phyloP scores from a whole-genome alignment of 2,113 vertebrate genomes.

The Merops nubicus region DNA sequence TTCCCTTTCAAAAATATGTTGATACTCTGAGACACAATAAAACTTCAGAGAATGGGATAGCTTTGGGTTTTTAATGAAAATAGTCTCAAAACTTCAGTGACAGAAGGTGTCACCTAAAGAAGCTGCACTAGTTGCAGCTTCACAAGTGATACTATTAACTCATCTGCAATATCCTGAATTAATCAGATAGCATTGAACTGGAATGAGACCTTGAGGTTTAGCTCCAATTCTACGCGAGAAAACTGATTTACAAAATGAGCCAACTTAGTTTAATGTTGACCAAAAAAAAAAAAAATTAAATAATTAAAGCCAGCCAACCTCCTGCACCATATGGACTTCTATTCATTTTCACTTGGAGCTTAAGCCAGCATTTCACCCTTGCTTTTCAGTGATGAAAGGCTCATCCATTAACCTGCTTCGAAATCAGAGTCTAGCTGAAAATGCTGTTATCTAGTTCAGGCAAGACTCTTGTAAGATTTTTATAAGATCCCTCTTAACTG shows the following conservation, averaged over 20 bases:
- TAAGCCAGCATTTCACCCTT: constrained; percentile 48
- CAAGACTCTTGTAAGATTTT: background rate
- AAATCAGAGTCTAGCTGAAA: background rate
- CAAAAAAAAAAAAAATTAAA: too few species aligned
- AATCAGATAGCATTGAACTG: constrained; percentile 22
- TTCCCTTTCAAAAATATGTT: background rate
- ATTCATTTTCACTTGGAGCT: constrained; percentile 32
- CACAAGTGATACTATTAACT: constrained; percentile 25
- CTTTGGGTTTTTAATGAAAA: background rate
- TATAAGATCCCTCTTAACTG: background rate
- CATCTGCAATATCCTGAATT: constrained; percentile 40
- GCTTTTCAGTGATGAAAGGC: background rate
- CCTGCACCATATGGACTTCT: constrained; percentile 35
- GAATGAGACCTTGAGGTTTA: constrained; percentile 23
- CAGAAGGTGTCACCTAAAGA: constrained; percentile 38
- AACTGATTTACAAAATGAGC: constrained; percentile 49
- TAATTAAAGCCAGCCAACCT: constrained; percentile 34
- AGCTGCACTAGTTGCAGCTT: constrained; percentile 11
- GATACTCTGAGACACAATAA: background rate
- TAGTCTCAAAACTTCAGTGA: constrained; percentile 10
- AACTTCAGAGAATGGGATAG: background rate
- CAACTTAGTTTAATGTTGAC: constrained; percentile 58
- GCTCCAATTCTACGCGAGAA: constrained; percentile 41
- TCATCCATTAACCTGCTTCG: background rate
- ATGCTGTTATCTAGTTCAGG: background rate